Conservation (phyloP, 1,140 invertebrate species). For the Neodiprion lecontei region DNA sequence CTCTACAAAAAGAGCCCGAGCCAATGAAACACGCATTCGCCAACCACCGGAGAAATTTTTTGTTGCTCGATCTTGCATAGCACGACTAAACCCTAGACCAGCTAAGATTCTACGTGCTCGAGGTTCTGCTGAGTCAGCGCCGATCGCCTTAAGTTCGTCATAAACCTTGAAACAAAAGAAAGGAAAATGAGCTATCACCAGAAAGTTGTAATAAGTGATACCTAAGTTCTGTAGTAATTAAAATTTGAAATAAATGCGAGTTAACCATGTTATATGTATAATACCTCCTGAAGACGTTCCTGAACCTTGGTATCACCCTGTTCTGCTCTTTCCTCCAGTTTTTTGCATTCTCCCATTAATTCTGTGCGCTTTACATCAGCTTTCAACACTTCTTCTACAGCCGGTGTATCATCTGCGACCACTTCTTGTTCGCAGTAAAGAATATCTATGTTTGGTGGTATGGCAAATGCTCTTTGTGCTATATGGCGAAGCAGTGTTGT, state of each 20-base stretch:
- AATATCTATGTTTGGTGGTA: constrained; percentile 97
- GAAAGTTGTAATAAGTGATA: constrained; percentile 15
- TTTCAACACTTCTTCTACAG: constrained; percentile 91
- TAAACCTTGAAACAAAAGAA: constrained; percentile 72
- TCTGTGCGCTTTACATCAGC: constrained; percentile 89
- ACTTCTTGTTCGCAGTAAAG: constrained; percentile 99
- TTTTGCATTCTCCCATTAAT: constrained; percentile 83
- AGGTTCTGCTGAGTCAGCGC: constrained; percentile 96
- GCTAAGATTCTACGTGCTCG: constrained; percentile 93
- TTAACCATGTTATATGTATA: constrained; percentile 15
- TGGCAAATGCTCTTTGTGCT: constrained; percentile 84
- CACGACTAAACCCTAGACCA: constrained; percentile 93
- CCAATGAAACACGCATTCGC: constrained; percentile 98
- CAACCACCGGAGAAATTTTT: constrained; percentile 98
- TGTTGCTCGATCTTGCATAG: constrained; percentile 94
- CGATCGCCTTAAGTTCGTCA: constrained; percentile 94
- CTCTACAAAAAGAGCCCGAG: constrained; percentile 88
- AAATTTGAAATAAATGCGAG: constrained; percentile 21
- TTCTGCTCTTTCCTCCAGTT: constrained; percentile 77
- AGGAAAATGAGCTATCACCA: neutral
- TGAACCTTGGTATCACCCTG: constrained; percentile 74
- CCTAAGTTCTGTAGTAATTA: constrained; percentile 11
- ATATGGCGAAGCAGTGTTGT: constrained; percentile 97
- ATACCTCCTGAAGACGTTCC: constrained; percentile 83
- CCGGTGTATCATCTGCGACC: constrained; percentile 88